Conservation (phyloP, 92 coral and sea anemone genomes). For the Pocillopora grandis region DNA sequence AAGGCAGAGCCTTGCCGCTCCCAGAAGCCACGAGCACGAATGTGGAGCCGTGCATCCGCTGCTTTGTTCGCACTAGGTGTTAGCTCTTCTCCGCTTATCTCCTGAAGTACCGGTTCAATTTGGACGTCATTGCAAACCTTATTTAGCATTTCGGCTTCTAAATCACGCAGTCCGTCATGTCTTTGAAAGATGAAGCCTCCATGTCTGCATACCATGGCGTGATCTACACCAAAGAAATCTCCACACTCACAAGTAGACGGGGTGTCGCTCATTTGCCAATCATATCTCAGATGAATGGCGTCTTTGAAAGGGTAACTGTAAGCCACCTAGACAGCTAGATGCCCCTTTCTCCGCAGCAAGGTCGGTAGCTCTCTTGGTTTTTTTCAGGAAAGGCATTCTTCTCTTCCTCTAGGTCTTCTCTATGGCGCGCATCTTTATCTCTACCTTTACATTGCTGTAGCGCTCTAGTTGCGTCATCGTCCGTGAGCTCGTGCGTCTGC, state of each 20-base stretch:
- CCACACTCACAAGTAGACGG: constrained; percentile 22
- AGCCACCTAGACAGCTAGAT: constrained; percentile 15
- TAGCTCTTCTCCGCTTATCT: too few species aligned
- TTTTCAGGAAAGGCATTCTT: neutral
- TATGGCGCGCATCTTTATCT: neutral
- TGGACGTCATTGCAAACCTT: too few species aligned
- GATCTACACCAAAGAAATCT: constrained; percentile 1
- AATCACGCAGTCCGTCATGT: too few species aligned
- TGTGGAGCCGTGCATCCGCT: too few species aligned
- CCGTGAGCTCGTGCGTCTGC: neutral
- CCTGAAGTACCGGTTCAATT: too few species aligned
- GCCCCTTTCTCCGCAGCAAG: neutral
- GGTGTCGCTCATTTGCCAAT: constrained; percentile 19
- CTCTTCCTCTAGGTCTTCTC: neutral
- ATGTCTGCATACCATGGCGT: constrained; percentile 56
- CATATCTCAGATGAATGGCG: too few species aligned
- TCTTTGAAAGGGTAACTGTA: neutral
- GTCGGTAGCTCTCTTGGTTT: too few species aligned
- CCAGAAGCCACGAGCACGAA: too few species aligned
- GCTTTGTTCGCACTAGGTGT: too few species aligned
- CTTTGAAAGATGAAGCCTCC: constrained; percentile 32
- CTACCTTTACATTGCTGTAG: constrained; percentile 1
- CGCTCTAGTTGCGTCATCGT: neutral
- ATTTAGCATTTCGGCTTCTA: too few species aligned
- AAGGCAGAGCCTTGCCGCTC: too few species aligned